Base-by-base conservation (phyloP, 2,113 vertebrate genomes). In the Gobio gobio region DNA sequence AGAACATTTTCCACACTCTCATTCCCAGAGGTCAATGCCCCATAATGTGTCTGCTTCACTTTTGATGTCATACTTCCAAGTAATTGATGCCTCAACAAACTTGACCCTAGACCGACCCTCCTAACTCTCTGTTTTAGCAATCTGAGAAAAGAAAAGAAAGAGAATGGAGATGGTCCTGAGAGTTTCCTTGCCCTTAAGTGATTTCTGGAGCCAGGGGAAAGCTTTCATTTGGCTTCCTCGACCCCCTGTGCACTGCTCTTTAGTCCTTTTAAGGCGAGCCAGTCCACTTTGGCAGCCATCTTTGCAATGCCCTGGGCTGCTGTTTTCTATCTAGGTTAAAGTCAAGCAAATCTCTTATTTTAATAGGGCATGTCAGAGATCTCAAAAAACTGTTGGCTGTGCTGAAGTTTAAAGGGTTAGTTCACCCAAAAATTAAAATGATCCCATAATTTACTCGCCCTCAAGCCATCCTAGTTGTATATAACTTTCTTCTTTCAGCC, bases 41-140 rank as follows among this genome's bases (percentile, higher is more conserved):
- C 83, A 75, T 64, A 51, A 5, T 18, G 29, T 10, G 24, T 40
- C 10, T 51, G 86, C 56, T 68, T 80, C 45, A 80, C 43, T 72
- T 78, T 74, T 78, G 49, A 79, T 43, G 13, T 66, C 56, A 45
- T 59, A 49, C 63, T 68, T 36, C 36, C 45, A 26, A 79, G 82
- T 83, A 86, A 83, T 86, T 75, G 58, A n/a, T 40, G 64, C 33
- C 58, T 63, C 66, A 5, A 58, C 77, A 79, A 77, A 61, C 82
- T 80, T 88, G 58, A 83, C 84, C 75, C 70, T 51, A 4, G 36
- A 43, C 16, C 16, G n/a, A 49, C 58, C 59, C 45, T 56, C 59
- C 33, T 47, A 85, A 77, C 40, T 77, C 82, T 26, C 77, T 26
- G 78, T 64, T 75, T 73, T 51, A 84, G 64, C 77, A 87, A 76